Evolutionary conservation across 2,888 invertebrate genomes (phyloP), one percentile per base, ranked within the genome.

Genomic region (Troglohyphantes excavatus): DNA sequence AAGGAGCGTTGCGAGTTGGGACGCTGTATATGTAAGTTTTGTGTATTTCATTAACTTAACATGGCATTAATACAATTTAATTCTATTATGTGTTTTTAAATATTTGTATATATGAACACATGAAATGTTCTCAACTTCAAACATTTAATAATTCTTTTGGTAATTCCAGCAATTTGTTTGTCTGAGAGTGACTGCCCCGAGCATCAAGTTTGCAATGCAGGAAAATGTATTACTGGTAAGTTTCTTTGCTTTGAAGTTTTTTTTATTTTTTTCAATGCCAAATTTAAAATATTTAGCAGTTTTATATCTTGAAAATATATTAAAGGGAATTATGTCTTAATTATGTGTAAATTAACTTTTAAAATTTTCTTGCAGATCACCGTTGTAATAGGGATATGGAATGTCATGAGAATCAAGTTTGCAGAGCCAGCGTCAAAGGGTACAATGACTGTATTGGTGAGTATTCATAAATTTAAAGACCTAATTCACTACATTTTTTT

Each of bases 1-100:
- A 97, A 96, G 29, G 97, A 98, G 93, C 94, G 95, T 91, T 98
- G 98, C 93, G 93, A 95, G 1, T 95, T 95, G 92, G 96, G 96
- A 91, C 96, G 95, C 92, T 98, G 98, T 93, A 95, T 97, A 92
- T 94, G 96, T 96, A 94, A 95, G 96, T 95, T 92, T 29, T 84
- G 65, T 2, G 11, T 21, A 7, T 53, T 6, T 90, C 46, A 3
- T 17, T n/a, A 9, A 39, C 7, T 23, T 72, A 33, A 53, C 9
- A 17, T 21, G 0, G 19, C 19, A 26, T 61, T n/a, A n/a, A n/a
- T n/a, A n/a, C n/a, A n/a, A n/a, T n/a, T n/a, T n/a, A n/a, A n/a
- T n/a, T n/a, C n/a, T n/a, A n/a, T n/a, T n/a, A n/a, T n/a, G n/a
- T n/a, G n/a, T n/a, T n/a, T n/a, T n/a, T n/a, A n/a, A n/a, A n/a